Base-by-base conservation (phyloP, 1,140 invertebrate species). In the Drosophila jambulina region DNA sequence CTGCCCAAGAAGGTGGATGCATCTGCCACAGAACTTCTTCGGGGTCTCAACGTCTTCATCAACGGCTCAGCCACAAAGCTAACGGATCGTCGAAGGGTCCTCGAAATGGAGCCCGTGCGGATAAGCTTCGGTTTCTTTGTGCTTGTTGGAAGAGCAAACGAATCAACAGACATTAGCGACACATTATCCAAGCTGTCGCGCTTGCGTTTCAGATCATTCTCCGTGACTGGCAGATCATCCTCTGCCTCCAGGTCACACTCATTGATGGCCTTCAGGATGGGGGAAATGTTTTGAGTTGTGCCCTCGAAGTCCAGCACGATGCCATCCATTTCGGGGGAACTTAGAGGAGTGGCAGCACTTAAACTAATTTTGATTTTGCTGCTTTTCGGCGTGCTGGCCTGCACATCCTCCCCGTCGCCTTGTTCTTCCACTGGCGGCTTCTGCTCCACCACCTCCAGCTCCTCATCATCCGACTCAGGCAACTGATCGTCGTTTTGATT, bases 41-140 rank as follows among this genome's bases (percentile, higher is more conserved):
- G 75, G 4, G 90, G 85, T 9, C 92, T 61, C 32, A 93, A 48
- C 7, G 91, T 92, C 48, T 90, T 93, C 19, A 91, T 75, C 15
- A 93, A 75, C 4, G 92, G 92, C 29, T 91, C 82, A 4, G 90
- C 90, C 21, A 90, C 92, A 70, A 92, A 93, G 48, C 90, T 92
- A 43, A 93, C 90, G n/a, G 92, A 92, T 4, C 91, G 77, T 40
- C 86, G 78, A 3, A 93, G 67, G 8, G 83, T 85, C 32, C 91
- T 71, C 49, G 88, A 91, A 25, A 93, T 90, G 17, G 92, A 93
- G 5, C 92, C 92, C 1, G 91, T 92, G 49, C 92, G 86, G 27
- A 86, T 82, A 5, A 93, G 80, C 61, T 93, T 93, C 0, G 91
- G 90, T 43, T 93, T 93, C 29, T 93, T 93, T 23, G 86, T 82